A percentile compares a stretch with the other conserved stretches of the same genome.
phyloP scores from a whole-genome alignment of 1,140 invertebrate species.

The Lithobius niger region DNA sequence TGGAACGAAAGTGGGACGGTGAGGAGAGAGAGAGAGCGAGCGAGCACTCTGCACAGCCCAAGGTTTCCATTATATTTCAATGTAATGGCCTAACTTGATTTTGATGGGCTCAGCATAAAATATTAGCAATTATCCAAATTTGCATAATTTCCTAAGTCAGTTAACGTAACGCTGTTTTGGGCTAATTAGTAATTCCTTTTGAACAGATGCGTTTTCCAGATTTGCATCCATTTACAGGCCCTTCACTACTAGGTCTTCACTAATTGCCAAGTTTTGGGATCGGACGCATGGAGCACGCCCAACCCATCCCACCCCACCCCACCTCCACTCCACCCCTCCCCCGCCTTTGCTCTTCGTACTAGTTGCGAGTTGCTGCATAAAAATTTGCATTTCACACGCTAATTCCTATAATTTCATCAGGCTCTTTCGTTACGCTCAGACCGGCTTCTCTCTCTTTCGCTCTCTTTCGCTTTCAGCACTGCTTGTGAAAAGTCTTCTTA shows the following conservation, averaged over 20 bases:
- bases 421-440: too few species aligned
- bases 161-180: conserved; percentile 7
- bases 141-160: conserved; percentile 10
- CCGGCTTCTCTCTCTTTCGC: too few species aligned
- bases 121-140: conserved; percentile 9
- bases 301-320: too few species aligned
- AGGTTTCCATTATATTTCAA: conserved; percentile 3
- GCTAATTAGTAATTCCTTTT: conserved; percentile 10
- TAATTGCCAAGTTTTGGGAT: conserved; percentile 6
- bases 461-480: neutral
- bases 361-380: too few species aligned
- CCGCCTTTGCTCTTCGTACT: too few species aligned
- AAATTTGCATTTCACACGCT: conserved; percentile 6
- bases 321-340: too few species aligned
- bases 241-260: neutral
- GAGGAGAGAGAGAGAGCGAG: too few species aligned
- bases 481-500: neutral
- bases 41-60: too few species aligned
- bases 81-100: conserved; percentile 8
- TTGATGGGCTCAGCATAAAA: conserved; percentile 10
- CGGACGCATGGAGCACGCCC: neutral
- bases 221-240: conserved; percentile 9
- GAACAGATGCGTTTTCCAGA: conserved; percentile 5
- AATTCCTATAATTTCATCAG: conserved; percentile 7
- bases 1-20: too few species aligned